Evolutionary conservation across 2,113 vertebrate genomes (phyloP), one percentile per base, ranked within the genome.

Genomic region (Tachysurus vachellii): DNA sequence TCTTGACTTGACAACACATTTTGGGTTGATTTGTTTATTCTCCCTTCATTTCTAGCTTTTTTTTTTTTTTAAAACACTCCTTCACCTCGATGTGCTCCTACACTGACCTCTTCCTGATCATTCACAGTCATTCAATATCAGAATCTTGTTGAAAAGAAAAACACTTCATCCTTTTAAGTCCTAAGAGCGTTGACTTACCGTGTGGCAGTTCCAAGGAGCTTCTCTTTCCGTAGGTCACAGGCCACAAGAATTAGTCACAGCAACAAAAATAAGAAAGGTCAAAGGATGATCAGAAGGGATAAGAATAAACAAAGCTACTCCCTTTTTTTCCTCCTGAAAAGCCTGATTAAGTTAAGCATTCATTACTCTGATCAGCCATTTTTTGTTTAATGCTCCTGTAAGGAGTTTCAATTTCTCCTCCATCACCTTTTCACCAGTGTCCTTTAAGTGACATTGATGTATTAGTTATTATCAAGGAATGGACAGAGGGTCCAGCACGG

Each of bases 191-290:
- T 81, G 50, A 62, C 44, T 66, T 86, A 44, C 62, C 85, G 14
- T 80, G 53, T 79, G 14, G 83, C 42, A 80, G 56, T 13, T 62
- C 47, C 23, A 68, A 76, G 87, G n/a, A 85, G 0, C 42, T 61
- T 88, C 3, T 82, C 76, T 89, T 87, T 83, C 73, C 89, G 8
- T 68, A 87, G 90, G 85, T 91, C 61, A 87, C 84, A 92, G 89
- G 82, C 85, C 86, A 85, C 56, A 28, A 2, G 44, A 70, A 86
- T 89, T 89, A 88, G 75, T 86, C 85, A 88, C 80, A 88, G 71
- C 71, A 86, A 87, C 85, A 88, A 88, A 87, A 62, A 83, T 87
- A 81, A 62, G 80, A 56, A 77, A 89, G 85, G 91, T 91, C 88
- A 89, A 89, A 89, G 62, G 89, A 90, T 71, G 66, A 79, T 83